Base-by-base conservation (phyloP, 2,888 invertebrate genomes). In the Thera britannica region DNA sequence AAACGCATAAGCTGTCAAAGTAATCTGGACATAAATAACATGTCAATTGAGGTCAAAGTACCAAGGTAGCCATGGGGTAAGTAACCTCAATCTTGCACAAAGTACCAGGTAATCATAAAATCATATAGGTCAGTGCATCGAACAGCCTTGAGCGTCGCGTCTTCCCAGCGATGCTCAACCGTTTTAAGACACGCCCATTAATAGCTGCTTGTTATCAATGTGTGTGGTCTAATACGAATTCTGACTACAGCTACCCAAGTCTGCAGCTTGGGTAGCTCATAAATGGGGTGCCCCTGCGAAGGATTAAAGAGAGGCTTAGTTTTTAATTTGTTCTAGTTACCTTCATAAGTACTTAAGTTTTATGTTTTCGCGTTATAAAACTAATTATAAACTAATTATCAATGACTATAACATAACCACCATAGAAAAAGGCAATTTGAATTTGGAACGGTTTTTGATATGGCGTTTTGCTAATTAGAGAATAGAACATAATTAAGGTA, bases 71-170 rank as follows among this genome's bases (percentile, higher is more conserved):
- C 46, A 41, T 57, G 35, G 56, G 38, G n/a, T 57, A 62, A 49
- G 38, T 48, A 48, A 44, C 35, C 59, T 67, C 44, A 51, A 52
- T 70, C 71, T 73, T 56, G 44, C n/a, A 9, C 55, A 55, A 57
- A 46, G 60, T 66, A 89, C 86, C 73, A 86, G 83, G 86, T 76
- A 77, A 81, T 79, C 84, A 90, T 83, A 80, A 81, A 80, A 79
- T 75, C 76, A 84, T 85, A 80, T 81, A 83, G 87, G 88, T 85
- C 85, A 75, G 72, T 74, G 80, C 82, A 81, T 75, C 77, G 72
- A 77, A 54, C 63, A 70, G 70, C 73, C 67, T 73, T 66, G 68
- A 59, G 67, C 65, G 46, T 61, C 23, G 54, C 58, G 54, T 68
- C 56, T 60, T 57, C 59, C 38, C 62, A 68, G 59, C 38, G 60